Percentiles rank a stretch among this genome's conserved stretches.
These are phyloP conservation scores for Brienomyrus longianalis DNA, from an alignment of 2,113 vertebrate genomes.

Conservation along the genomic window DNA sequence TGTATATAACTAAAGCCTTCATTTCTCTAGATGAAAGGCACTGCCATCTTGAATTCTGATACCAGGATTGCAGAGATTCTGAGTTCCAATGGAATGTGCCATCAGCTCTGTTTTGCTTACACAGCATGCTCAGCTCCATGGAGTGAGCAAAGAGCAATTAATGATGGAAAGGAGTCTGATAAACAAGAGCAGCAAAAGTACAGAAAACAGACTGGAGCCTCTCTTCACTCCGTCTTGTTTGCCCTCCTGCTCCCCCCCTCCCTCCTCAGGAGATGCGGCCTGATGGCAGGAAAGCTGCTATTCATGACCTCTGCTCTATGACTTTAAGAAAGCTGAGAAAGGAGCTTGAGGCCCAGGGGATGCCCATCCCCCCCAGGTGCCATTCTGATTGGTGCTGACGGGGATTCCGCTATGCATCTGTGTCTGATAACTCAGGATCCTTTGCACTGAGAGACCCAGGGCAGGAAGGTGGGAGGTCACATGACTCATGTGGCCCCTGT, in stretches of 20 bases:
- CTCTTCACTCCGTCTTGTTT: neutral
- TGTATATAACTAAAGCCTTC: too few relatives aligned
- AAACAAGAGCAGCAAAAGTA: neutral
- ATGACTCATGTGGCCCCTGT: neutral
- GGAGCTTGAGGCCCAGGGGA: slow-evolving; percentile 46
- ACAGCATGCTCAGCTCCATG: neutral
- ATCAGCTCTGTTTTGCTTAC: neutral
- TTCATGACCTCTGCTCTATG: slow-evolving; percentile 65
- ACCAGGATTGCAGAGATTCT: neutral
- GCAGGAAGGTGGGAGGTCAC: slow-evolving; percentile 22
- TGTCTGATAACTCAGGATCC: slow-evolving; percentile 60
- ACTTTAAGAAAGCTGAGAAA: slow-evolving; percentile 48
- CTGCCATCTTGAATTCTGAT: neutral
- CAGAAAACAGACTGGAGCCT: neutral
- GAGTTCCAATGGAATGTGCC: neutral
- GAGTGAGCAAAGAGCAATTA: neutral
- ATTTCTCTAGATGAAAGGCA: neutral
- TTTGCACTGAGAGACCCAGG: slow-evolving; percentile 42
- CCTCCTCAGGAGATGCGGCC: slow-evolving; percentile 48
- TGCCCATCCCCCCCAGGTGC: slow-evolving; percentile 65
- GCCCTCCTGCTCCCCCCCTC: neutral
- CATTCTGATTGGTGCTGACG: slow-evolving; percentile 43
- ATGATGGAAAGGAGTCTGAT: neutral
- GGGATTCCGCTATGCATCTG: slow-evolving; percentile 65
- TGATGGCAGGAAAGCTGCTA: slow-evolving; percentile 62